Evolutionary conservation across 2,888 invertebrate species (phyloP).

Genomic region (Caenorhabditis sp.): DNA sequence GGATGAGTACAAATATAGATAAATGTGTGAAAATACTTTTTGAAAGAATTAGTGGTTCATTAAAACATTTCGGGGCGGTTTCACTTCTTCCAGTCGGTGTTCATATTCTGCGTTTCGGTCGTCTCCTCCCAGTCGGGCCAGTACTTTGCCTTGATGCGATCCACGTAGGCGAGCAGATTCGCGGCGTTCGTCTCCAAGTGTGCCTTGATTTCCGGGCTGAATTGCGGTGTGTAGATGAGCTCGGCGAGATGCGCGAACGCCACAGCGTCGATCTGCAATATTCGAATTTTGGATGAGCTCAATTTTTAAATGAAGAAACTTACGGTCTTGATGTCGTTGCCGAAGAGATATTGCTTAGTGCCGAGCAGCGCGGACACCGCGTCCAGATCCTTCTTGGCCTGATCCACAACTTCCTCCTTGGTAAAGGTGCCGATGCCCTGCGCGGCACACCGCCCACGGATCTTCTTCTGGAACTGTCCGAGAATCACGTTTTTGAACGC

Average conservation of each 20-base stretch:
- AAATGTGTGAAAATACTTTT: background rate
- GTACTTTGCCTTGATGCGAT: constrained; percentile 71
- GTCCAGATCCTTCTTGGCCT: constrained; percentile 78
- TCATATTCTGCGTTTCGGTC: constrained; percentile 56
- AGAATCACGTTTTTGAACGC: constrained; percentile 61
- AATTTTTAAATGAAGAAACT: constrained; percentile 2
- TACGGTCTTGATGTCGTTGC: constrained; percentile 65
- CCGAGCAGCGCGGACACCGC: constrained; percentile 80
- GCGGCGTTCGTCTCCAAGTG: constrained; percentile 81
- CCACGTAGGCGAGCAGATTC: constrained; percentile 67
- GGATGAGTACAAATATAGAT: too few species aligned
- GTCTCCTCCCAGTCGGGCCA: constrained; percentile 77
- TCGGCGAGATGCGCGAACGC: constrained; percentile 93
- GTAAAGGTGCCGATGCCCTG: constrained; percentile 79
- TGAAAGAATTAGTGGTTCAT: background rate
- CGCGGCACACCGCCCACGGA: background rate
- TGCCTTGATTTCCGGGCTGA: constrained; percentile 89
- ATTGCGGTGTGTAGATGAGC: constrained; percentile 92
- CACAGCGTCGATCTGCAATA: constrained; percentile 85
- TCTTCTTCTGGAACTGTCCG: constrained; percentile 36
- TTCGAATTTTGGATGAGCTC: background rate
- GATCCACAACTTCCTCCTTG: constrained; percentile 78
- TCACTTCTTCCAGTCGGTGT: constrained; percentile 28
- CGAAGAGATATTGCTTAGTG: constrained; percentile 69
- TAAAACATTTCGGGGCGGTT: background rate